These are phyloP conservation scores for Chrysodeixis includens DNA, from an alignment of 2,888 invertebrate species.

Conservation along the genomic window DNA sequence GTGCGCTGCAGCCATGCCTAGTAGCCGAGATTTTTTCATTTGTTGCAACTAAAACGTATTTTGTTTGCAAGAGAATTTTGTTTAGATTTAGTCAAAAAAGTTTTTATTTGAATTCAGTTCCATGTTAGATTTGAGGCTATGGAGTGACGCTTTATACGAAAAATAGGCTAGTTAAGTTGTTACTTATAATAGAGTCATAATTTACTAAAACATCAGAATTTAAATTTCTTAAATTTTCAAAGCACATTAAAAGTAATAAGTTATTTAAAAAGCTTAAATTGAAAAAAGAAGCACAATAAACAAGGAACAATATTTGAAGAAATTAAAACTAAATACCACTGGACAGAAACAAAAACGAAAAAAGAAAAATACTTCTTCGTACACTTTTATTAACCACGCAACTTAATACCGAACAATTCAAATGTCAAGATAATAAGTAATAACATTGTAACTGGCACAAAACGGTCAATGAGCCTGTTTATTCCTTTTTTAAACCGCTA, in stretches of 20 bases:
- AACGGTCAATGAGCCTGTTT: conserved; percentile 30
- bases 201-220: too few relatives aligned
- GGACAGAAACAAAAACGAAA: neutral
- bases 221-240: too few relatives aligned
- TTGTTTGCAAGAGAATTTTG: neutral
- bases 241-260: too few relatives aligned
- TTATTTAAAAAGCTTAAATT: too few relatives aligned
- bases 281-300: too few relatives aligned
- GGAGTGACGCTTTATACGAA: too few relatives aligned
- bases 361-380: neutral
- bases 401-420: conserved; percentile 7
- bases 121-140: too few relatives aligned
- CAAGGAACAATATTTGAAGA: too few relatives aligned
- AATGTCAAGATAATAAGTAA: conserved; percentile 17
- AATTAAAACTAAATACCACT: neutral
- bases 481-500: conserved; percentile 29
- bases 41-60: neutral
- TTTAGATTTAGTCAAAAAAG: too few relatives aligned
- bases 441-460: conserved; percentile 24
- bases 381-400: neutral
- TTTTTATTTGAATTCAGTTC: too few relatives aligned
- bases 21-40: neutral
- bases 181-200: too few relatives aligned
- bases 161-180: too few relatives aligned
- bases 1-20: neutral